Percentiles rank a stretch among this genome's conserved stretches.
Evolutionary conservation across 64 coral and sea anemone genomes (phyloP).

Genomic region (Dendrophyllia cribrosa): DNA sequence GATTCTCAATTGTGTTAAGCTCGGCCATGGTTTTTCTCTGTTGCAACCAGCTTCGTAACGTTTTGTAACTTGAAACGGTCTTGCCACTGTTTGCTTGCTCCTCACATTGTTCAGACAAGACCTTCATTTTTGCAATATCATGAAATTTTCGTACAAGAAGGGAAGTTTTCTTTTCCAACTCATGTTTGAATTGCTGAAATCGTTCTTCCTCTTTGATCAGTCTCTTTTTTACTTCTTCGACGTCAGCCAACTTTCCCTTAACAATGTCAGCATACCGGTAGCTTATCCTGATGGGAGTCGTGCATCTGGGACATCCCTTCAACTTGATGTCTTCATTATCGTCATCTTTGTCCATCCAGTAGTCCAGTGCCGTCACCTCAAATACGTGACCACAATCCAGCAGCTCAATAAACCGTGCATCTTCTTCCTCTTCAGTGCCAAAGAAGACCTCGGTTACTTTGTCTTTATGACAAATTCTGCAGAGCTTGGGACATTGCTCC

Average conservation of each 20-base stretch:
- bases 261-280: slow-evolving; percentile 86
- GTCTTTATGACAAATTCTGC: slow-evolving; percentile 58
- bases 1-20: slow-evolving; percentile 80
- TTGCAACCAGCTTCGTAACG: slow-evolving; percentile 38
- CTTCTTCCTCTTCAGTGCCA: slow-evolving; percentile 55
- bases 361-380: slow-evolving; percentile 66
- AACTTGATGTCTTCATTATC: slow-evolving; percentile 60
- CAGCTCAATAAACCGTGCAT: slow-evolving; percentile 62
- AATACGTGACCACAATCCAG: slow-evolving; percentile 67
- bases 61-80: slow-evolving; percentile 29
- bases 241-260: slow-evolving; percentile 67
- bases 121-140: not conserved
- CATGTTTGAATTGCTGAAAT: not conserved
- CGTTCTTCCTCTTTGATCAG: slow-evolving; percentile 60
- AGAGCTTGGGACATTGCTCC: slow-evolving; percentile 67
- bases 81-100: not conserved
- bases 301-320: slow-evolving; percentile 83
- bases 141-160: not conserved
- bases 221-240: slow-evolving; percentile 71
- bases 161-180: not conserved
- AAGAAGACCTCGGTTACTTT: slow-evolving; percentile 50
- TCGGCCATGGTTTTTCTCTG: slow-evolving; percentile 70
- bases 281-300: slow-evolving; percentile 68
- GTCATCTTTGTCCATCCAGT: slow-evolving; percentile 40
- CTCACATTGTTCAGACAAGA: not conserved